These are phyloP conservation scores for Listronotus oregonensis DNA, from an alignment of 1,140 invertebrate genomes.

Conservation along the genomic window DNA sequence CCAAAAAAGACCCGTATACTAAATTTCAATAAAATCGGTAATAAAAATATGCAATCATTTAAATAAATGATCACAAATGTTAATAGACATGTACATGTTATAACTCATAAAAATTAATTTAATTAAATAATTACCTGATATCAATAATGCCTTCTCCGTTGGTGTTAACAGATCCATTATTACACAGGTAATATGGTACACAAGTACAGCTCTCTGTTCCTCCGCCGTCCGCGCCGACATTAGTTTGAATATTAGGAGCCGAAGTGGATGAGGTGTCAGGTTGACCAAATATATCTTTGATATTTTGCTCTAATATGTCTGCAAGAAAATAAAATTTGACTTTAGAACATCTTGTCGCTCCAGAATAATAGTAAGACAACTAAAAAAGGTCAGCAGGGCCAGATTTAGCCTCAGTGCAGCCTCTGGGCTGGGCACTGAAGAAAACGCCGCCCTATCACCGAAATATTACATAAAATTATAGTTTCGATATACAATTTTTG, in stretches of 20 bases:
- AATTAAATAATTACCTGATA: slow-evolving; percentile 70
- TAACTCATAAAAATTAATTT: neutral
- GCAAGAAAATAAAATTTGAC: too few relatives aligned
- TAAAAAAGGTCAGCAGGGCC: too few relatives aligned
- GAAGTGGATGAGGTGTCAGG: neutral
- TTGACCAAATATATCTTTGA: slow-evolving; percentile 11
- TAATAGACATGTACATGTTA: neutral
- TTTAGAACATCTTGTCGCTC: too few relatives aligned
- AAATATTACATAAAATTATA: too few relatives aligned
- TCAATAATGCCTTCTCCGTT: slow-evolving; percentile 79
- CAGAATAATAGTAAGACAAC: too few relatives aligned
- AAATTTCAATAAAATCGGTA: too few relatives aligned
- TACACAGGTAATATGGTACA: slow-evolving; percentile 73
- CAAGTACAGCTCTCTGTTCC: slow-evolving; percentile 57
- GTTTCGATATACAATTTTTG: too few relatives aligned
- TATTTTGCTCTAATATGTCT: slow-evolving; percentile 4
- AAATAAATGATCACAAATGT: neutral
- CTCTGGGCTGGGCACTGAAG: too few relatives aligned
- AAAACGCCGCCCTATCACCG: too few relatives aligned
- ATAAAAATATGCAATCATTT: neutral
- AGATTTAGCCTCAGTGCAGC: too few relatives aligned
- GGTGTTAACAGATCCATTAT: slow-evolving; percentile 63
- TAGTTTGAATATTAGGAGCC: neutral
- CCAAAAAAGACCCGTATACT: too few relatives aligned
- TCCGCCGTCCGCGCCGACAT: neutral